Evolutionary conservation across 1,140 invertebrate species (phyloP), one percentile per base, ranked within the genome.

Genomic region (Atopsyche davidsoni): DNA sequence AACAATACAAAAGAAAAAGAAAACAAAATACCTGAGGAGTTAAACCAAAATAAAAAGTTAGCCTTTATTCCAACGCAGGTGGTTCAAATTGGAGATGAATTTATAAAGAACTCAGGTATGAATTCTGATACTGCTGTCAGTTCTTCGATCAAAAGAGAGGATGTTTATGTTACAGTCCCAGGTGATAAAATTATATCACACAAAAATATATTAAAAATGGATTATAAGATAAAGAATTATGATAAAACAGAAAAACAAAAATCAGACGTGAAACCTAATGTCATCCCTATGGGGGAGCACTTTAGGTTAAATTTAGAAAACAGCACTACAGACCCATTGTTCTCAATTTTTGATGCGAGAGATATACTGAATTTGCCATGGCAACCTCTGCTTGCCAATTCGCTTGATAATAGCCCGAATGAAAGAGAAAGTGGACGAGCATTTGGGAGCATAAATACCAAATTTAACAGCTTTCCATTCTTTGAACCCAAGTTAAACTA

Each of bases 361-460:
- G 70, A 75, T 32, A 64, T 65, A 2, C 64, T 65, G 6, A 68
- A 69, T 38, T 44, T 73, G 38, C 72, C 71, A n/a, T 75, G 71
- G 72, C 68, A 67, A 23, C 66, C 69, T 2, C 65, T 72, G 3
- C 65, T 73, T 34, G 70, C 70, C 9, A 75, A 72, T 23, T 67
- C 72, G 2, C 45, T 79, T 56, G 73, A 75, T 59, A 64, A 74
- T 22, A 64, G 50, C 51, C 61, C 41, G 59, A 67, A 52, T n/a
- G 57, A 62, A 47, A 62, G 60, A n/a, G 76, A 77, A 61, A 72
- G 73, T 3, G 80, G 80, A 50, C 65, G 80, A 41, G 80, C 79
- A 13, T 77, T 82, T 32, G 80, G 79, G n/a, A 74, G 75, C 54
- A 72, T 74, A 23, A 69, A 74, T 32, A 71, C 70, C 2, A 79